phyloP scores from a whole-genome alignment of 2,797 vertebrate species.

The Anniella stebbinsi region DNA sequence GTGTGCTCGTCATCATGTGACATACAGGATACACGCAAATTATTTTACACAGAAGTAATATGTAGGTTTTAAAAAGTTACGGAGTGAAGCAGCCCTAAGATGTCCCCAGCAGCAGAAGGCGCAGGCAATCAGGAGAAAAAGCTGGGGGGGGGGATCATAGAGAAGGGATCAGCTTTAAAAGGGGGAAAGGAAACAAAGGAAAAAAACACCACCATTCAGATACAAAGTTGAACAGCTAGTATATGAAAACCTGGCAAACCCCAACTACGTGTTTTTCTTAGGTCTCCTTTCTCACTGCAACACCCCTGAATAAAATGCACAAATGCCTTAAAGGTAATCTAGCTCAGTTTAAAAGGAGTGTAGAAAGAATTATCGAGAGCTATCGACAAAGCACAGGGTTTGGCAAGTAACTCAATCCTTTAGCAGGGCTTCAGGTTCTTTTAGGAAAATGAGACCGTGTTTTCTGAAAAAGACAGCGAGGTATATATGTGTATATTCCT shows the following conservation, averaged over 20 bases:
- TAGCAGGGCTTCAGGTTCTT: slow-evolving; percentile 50
- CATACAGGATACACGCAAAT: not conserved
- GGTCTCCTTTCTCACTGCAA: slow-evolving; percentile 50
- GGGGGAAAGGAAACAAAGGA: not conserved
- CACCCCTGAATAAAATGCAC: slow-evolving; percentile 54
- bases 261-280: not conserved
- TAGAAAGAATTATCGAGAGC: slow-evolving; percentile 69
- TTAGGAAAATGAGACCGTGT: slow-evolving; percentile 45
- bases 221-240: slow-evolving; percentile 21
- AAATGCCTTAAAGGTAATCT: slow-evolving; percentile 66
- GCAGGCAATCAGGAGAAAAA: not conserved
- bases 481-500: not conserved
- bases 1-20: not conserved
- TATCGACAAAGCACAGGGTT: slow-evolving; percentile 56
- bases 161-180: not conserved
- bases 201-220: slow-evolving; percentile 1
- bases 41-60: not conserved
- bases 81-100: not conserved
- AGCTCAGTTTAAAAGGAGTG: slow-evolving; percentile 53
- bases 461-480: slow-evolving; percentile 32
- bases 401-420: slow-evolving; percentile 67
- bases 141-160: not conserved
- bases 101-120: not conserved
- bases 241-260: slow-evolving; percentile 25
- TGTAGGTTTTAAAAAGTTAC: not conserved